Base-by-base conservation (phyloP, 2,113 vertebrate species). In the Aphyosemion australe region DNA sequence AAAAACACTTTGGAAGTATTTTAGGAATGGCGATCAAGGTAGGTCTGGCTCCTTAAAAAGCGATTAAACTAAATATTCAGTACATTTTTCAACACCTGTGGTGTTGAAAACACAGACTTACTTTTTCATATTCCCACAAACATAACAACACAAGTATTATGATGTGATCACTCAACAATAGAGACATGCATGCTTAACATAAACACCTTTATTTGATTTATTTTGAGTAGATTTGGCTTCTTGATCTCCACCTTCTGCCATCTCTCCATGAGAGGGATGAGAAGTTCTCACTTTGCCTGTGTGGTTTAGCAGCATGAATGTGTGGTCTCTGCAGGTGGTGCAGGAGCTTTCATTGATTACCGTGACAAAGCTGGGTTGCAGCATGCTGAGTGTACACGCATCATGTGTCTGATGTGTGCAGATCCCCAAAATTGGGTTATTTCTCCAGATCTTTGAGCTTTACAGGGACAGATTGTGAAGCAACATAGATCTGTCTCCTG, bases 281-380 rank as follows among this genome's bases (percentile, higher is more conserved):
- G 50, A 39, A 53, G 64, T 63, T 72, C 39, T 15, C 41, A 54
- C 32, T 49, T 37, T 45, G 54, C 8, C 47, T 43, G 19, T 7
- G 19, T 21, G 55, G 19, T 19, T 39, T 45, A 56, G 55, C 72
- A 53, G 69, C 66, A 46, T 65, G 58, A 46, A 55, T 19, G 19
- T 43, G 21, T 46, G 46, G 20, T 61, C 61, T 67, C 71, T 69
- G 72, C 16, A 53, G 75, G 72, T 11, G 78, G 72, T 56, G 55
- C 0, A 57, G 59, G 59, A 42, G 71, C 49, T 66, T 50, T 60
- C 65, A 78, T 73, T 65, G 60, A 84, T 80, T 62, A 60, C 45
- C 37, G 48, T 18, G 63, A 32, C 60, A 61, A 57, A 65, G 49
- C 64, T 60, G 45, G n/a, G 48, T 56, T 5, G 62, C 56, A 20